Conservation (phyloP, 2,797 vertebrate genomes). For the Linurgus olivaceus region DNA sequence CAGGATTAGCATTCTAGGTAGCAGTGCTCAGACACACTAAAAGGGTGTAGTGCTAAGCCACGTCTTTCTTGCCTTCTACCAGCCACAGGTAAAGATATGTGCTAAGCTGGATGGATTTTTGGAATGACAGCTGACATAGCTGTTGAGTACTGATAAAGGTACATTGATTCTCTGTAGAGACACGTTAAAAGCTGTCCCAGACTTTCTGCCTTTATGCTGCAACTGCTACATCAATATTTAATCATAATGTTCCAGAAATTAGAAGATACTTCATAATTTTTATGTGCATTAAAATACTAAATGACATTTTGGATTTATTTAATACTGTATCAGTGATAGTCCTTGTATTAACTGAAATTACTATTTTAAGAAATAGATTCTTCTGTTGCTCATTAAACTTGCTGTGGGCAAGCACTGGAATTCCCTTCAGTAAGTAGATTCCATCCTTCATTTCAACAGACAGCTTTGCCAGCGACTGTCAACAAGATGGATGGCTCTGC, state of each 20-base stretch:
- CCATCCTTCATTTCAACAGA: conserved; percentile 69
- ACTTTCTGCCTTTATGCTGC: not conserved
- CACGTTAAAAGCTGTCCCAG: not conserved
- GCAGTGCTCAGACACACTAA: not conserved
- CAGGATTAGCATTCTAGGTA: not conserved
- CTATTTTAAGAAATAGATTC: not conserved
- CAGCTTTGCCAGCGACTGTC: conserved; percentile 90
- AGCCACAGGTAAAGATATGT: not conserved
- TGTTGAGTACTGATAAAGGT: conserved; percentile 45
- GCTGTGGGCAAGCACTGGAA: not conserved
- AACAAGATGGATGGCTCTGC: conserved; percentile 91
- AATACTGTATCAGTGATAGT: not conserved
- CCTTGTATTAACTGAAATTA: not conserved
- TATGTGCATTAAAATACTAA: not conserved
- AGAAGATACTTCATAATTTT: not conserved
- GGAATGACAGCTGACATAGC: conserved; percentile 21
- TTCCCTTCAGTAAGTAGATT: conserved; percentile 16
- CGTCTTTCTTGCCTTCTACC: not conserved
- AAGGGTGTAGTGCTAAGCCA: not conserved
- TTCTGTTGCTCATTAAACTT: conserved; percentile 9
- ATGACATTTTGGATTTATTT: not conserved
- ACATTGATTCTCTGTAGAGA: conserved; percentile 27
- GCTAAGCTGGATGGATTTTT: conserved; percentile 33
- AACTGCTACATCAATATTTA: conserved; percentile 23
- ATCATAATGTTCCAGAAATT: not conserved